phyloP scores from a whole-genome alignment of 2,113 vertebrate genomes.

The Microcebus griseorufus region DNA sequence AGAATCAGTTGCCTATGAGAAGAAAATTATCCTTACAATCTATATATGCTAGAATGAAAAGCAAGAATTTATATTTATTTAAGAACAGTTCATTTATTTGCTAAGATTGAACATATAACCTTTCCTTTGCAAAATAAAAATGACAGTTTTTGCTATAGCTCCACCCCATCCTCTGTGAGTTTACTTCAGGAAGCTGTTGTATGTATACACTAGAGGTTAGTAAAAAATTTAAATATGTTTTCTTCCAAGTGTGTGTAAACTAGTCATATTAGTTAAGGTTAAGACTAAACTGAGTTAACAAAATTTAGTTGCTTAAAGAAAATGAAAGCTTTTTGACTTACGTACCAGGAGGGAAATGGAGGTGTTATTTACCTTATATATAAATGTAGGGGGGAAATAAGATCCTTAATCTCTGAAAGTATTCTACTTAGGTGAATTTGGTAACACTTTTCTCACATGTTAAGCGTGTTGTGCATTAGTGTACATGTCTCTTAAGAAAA shows the following conservation, averaged over 20 bases:
- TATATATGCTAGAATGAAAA: background rate
- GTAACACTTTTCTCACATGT: background rate
- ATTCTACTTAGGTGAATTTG: background rate
- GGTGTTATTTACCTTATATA: background rate
- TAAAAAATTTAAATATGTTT: background rate
- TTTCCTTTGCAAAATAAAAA: background rate
- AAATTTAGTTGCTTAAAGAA: background rate
- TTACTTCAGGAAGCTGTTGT: background rate
- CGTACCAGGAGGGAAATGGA: fast-evolving
- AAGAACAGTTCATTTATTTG: background rate
- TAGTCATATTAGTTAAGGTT: background rate
- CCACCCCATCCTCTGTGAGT: background rate
- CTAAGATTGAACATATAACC: background rate
- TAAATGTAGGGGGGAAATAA: background rate
- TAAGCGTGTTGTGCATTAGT: fast-evolving
- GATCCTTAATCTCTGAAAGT: background rate
- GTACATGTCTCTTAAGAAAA: background rate
- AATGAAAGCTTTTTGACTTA: background rate
- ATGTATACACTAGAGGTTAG: background rate
- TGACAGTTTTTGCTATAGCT: background rate
- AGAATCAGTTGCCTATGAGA: background rate
- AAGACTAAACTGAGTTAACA: background rate
- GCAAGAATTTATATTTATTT: background rate
- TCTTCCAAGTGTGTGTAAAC: background rate
- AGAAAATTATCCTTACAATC: background rate